Evolutionary conservation across 2,888 invertebrate species (phyloP).

Genomic region (Melanostoma mellinum): DNA sequence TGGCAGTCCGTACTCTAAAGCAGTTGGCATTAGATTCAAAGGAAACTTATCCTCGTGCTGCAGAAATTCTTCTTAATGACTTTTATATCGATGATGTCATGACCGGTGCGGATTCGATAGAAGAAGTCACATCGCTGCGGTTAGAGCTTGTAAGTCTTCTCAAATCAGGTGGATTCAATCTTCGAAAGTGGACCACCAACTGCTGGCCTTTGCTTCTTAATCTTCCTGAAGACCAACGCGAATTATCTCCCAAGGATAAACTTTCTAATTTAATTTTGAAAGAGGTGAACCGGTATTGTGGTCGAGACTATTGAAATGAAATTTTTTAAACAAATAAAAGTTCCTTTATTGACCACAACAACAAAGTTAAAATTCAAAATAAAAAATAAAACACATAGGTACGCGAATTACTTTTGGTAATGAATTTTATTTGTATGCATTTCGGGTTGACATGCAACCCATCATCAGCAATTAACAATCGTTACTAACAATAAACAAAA

Average conservation of each 20-base stretch:
- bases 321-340: too few relatives aligned
- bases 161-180: slow-evolving; percentile 23
- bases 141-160: slow-evolving; percentile 19
- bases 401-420: too few relatives aligned
- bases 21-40: slow-evolving; percentile 61
- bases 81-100: slow-evolving; percentile 74
- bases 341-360: too few relatives aligned
- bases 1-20: slow-evolving; percentile 55
- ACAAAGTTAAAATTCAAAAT: too few relatives aligned
- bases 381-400: too few relatives aligned
- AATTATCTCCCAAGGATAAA: slow-evolving; percentile 6
- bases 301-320: too few relatives aligned
- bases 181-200: slow-evolving; percentile 25
- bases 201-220: slow-evolving; percentile 21
- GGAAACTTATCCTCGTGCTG: slow-evolving; percentile 52
- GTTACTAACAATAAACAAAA: too few relatives aligned
- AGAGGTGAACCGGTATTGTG: too few relatives aligned
- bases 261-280: too few relatives aligned
- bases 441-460: too few relatives aligned
- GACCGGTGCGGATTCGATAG: slow-evolving; percentile 46
- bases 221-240: slow-evolving; percentile 15
- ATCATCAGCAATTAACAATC: too few relatives aligned
- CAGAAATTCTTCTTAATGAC: slow-evolving; percentile 49
- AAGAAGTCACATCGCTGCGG: not conserved
- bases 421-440: too few relatives aligned